Evolutionary conservation across 1,140 invertebrate genomes (phyloP).

Genomic region (Drosophila ambigua): DNA sequence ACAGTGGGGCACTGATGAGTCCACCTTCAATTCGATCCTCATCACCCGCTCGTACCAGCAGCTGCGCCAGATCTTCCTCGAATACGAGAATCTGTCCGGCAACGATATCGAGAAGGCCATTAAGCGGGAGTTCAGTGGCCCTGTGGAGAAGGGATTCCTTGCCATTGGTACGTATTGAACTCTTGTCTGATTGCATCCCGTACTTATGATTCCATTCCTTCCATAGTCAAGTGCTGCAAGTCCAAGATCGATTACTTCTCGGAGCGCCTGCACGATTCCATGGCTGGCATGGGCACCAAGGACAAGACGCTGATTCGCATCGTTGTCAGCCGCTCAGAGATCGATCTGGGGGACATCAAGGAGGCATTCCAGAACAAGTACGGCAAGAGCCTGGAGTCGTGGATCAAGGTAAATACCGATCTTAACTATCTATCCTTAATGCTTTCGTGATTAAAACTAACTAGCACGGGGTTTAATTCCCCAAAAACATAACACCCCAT

Average conservation of each 20-base stretch:
- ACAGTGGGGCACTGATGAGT: constrained; percentile 94
- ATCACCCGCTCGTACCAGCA: constrained; percentile 92
- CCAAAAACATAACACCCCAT: constrained; percentile 9
- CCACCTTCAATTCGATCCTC: constrained; percentile 92
- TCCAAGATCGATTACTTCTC: constrained; percentile 97
- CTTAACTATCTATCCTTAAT: constrained; percentile 1
- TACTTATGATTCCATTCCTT: neutral
- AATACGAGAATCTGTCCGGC: constrained; percentile 90
- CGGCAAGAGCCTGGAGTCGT: constrained; percentile 92
- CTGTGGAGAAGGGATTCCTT: constrained; percentile 92
- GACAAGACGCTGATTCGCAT: constrained; percentile 95
- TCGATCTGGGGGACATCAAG: constrained; percentile 96
- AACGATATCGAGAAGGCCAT: constrained; percentile 94
- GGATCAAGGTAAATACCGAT: constrained; percentile 90
- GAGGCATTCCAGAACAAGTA: constrained; percentile 94
- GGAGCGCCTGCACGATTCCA: constrained; percentile 93
- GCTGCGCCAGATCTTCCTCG: constrained; percentile 91
- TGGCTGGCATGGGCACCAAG: constrained; percentile 95
- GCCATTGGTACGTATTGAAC: constrained; percentile 89
- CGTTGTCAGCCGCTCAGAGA: constrained; percentile 95
- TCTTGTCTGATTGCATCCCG: neutral
- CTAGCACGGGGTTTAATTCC: neutral
- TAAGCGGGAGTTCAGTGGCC: constrained; percentile 94
- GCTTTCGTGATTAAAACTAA: constrained; percentile 25
- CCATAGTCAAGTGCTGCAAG: constrained; percentile 92